Evolutionary conservation across 2,797 vertebrate genomes (phyloP), one percentile per base, ranked within the genome.

Genomic region (Leptoclinus maculatus): DNA sequence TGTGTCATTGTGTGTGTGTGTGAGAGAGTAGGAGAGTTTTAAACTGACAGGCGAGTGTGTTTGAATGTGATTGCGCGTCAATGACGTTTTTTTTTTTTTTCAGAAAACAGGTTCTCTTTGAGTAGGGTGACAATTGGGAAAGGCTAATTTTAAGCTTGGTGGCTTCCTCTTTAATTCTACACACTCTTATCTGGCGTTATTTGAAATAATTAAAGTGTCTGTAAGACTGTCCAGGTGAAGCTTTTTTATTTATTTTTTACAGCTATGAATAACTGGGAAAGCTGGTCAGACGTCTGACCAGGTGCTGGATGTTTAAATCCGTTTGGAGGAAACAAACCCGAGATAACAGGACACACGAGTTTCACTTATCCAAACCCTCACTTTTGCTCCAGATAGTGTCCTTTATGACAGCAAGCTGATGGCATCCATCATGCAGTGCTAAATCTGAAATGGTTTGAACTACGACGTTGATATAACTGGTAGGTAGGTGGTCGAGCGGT

Each of bases 21-120:
- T 56, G 72, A 57, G 72, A 57, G 85, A 78, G 79, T 51, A 72
- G 85, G 82, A 88, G 85, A 92, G 87, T 92, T 92, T 80, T 91
- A 92, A 92, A 91, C 90, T 94, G 93, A 94, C 89, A 93, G 91
- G 87, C 88, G 84, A 90, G 86, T 86, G 88, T 87, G 91, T 91
- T 91, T 92, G 88, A 92, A 92, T 83, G 88, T 87, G 91, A 93
- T 91, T 91, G 90, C 77, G 74, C 82, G 87, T 92, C 89, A 90
- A 80, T 88, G 88, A 88, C 79, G 38, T 79, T 79, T 87, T 69
- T 79, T 58, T 72, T 69, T 64, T 51, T 62, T 60, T 38, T 8
- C 63, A 66, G 74, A 83, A 88, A 90, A 88, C 90, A 93, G 92
- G 87, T 93, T 91, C 78, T 83, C 81, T 93, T 93, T 91, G 89